Evolutionary conservation across 37 sponge, comb jelly and placozoan genomes (phyloP), one percentile per base, ranked within the genome.

Genomic region (Diacarnus erythraeanus): DNA sequence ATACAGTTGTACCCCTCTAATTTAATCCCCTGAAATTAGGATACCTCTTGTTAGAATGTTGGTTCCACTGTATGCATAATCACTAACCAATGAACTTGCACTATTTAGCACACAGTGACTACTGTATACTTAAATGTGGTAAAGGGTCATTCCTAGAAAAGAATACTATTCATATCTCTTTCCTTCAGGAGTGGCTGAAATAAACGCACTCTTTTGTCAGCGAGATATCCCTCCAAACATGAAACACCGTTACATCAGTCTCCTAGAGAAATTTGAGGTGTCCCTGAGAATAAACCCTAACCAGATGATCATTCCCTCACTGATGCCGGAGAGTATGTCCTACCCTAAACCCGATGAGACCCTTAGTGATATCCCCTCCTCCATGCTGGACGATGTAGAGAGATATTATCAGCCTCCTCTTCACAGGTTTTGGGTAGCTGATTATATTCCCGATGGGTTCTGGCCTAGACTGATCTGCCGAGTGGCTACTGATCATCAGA

Each of bases 381-480:
- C 74, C 10, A 38, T 15, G 20, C 30, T 42, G n/a, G 26, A 38
- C 18, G 39, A 1, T 30, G 57, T 71, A 22, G 80, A 79, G 20
- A 29, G 42, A 1, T 27, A 34, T 17, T 74, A 78, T 29, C 75
- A 60, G 57, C 89, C 86, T 47, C 75, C 80, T 0, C 59, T 89
- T 23, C 39, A 84, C 12, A 57, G 93, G 15, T 76, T 89, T 77
- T 95, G 96, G 92, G 64, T 92, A 33, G 69, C 84, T 22, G 60
- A 79, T 30, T 89, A 80, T 77, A 77, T 95, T 25, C 92, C 93
- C 0, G 74, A 82, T 26, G 97, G 97, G 29, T 96, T 92, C 59
- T 96, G 97, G 97, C 97, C 97, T 1, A 61, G 97, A 0, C 86
- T 96, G 22, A 82, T 96, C 35, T 96, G 92, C 66, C 69, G 97